Evolutionary conservation across 2,888 invertebrate species (phyloP), one percentile per base, ranked within the genome.

Genomic region (Antitype chi): DNA sequence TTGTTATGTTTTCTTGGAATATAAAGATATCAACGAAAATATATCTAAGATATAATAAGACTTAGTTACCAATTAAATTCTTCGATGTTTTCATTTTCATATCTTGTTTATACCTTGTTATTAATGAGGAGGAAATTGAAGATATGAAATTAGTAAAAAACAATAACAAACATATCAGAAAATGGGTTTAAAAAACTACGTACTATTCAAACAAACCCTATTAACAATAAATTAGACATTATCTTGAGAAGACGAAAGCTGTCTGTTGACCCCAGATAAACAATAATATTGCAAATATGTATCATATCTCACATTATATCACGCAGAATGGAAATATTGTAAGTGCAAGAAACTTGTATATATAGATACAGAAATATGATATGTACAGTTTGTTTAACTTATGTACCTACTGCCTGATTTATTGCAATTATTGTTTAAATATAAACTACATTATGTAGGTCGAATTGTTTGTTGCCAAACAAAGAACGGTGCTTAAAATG

Each of bases 191-290:
- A 76, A 78, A 75, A 85, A 75, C 70, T 76, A 66, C n/a, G n/a
- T 60, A 43, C 4, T n/a, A 38, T 81, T 81, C 76, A 83, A 85
- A 63, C 81, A 84, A 85, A 72, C 69, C 73, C 73, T 64, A 67
- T 70, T 59, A 79, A 76, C 71, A 79, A 93, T 93, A 92, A 93
- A 93, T 91, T 91, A 89, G 84, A 82, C 86, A 88, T 90, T 92
- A 94, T 93, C 90, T 76, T 70, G 69, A 82, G 79, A 85, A 91
- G 91, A 91, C 89, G 90, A 90, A 89, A 85, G 71, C 69, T 83
- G 92, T 92, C 78, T 93, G 88, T 92, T 95, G 94, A 95, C 94
- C 95, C 91, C 88, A 90, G 93, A 95, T 94, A 93, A 91, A 92
- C 89, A 89, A 66, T 62, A 87, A 71, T 84, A 82, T 88, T 89